Base-by-base conservation (phyloP, 2,113 vertebrate species). In the Pseudonaja textilis region DNA sequence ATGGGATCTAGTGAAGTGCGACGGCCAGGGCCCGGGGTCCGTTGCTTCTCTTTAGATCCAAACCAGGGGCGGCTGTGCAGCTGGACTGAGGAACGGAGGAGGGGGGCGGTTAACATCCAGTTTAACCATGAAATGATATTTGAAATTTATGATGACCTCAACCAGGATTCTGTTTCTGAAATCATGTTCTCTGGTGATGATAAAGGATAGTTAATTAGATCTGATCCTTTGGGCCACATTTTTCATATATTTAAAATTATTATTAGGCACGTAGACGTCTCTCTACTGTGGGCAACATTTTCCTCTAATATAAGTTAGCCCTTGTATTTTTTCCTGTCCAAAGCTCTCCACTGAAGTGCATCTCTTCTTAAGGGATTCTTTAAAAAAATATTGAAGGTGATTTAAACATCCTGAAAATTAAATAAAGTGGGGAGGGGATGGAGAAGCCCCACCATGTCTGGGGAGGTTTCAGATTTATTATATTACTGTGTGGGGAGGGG, bases 361-460 rank as follows among this genome's bases (percentile, higher is more conserved):
- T 56, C 23, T 47, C 39, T 29, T 86, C 54, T 29, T 42, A 59
- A 5, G 16, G 57, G 39, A 86, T 22, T 59, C 39, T 47, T 39
- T 4, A 5, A 45, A 47, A 57, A 81, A 81, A 18, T 0, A 18
- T 34, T 87, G 42, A 87, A 14, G 42, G 10, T 50, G 59, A n/a
- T 61, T 64, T 87, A 64, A 87, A 64, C 56, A 61, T 91, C 91
- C 50, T 87, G 56, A 25, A 91, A 87, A 64, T 39, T 61, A 59
- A 91, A 89, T 52, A 47, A 52, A 59, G 89, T 9, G 56, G 14
- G 18, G 16, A 23, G 47, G 64, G 42, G 55, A 3, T 57, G 69
- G 9, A 45, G 47, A 34, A 74, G 55, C 16, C 59, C 88, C 81
- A 55, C 11, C 47, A n/a, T 90, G 47, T 29, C 34, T 55, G 55